Percentiles rank a stretch among this genome's conserved stretches.
Conservation (phyloP, 2,888 invertebrate species). For the Drosophila glabriapex region DNA sequence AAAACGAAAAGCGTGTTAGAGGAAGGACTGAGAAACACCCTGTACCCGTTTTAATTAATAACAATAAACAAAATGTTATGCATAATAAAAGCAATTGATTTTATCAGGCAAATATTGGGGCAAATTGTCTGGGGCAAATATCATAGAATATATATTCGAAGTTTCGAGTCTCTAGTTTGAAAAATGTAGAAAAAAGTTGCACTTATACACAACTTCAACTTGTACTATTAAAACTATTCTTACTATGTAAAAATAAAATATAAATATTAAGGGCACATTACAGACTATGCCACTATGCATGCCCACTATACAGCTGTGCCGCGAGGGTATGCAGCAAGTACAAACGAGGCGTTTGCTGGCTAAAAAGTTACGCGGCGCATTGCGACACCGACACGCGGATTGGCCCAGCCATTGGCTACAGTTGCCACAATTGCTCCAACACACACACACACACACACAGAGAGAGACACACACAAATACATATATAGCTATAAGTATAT, state of each 20-base stretch:
- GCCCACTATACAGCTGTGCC: rapidly evolving
- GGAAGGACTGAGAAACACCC: background rate
- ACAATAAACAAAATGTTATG: too few species aligned
- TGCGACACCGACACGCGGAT: conserved; percentile 64
- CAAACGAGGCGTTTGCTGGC: conserved; percentile 43
- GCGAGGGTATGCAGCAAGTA: conserved; percentile 37
- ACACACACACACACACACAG: background rate
- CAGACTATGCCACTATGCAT: background rate
- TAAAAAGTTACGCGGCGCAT: conserved; percentile 65
- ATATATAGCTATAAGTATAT: background rate
- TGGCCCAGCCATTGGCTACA: conserved; percentile 41
- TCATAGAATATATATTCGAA: too few species aligned
- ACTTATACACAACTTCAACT: too few species aligned
- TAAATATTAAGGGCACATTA: background rate
- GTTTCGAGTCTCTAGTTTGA: too few species aligned
- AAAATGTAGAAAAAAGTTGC: too few species aligned
- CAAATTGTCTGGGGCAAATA: too few species aligned
- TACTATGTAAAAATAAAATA: too few species aligned
- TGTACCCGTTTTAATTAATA: background rate
- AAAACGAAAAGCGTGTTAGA: too few species aligned
- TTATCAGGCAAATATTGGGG: too few species aligned
- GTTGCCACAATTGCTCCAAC: conserved; percentile 22
- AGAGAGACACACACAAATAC: background rate
- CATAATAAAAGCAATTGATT: too few species aligned
- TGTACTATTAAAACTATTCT: too few species aligned